Conservation (phyloP, 2,888 invertebrate species). For the Amiota mariae region DNA sequence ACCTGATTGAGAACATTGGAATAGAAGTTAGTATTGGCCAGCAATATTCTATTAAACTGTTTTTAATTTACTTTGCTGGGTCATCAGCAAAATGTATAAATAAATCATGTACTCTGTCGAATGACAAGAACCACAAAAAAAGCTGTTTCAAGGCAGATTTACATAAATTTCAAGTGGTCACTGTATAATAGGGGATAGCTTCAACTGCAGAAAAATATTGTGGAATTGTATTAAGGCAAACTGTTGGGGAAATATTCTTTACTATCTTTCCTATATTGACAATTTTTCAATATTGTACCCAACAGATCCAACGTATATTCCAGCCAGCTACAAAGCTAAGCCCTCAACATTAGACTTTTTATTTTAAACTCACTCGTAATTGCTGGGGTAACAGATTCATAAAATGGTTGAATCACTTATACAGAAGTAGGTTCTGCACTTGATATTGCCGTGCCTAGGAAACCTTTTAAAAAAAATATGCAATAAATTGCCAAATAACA, state of each 20-base stretch:
- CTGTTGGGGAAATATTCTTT: not conserved
- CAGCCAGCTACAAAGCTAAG: not conserved
- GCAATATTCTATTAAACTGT: not conserved
- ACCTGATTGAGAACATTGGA: not conserved
- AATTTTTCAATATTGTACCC: constrained; percentile 2
- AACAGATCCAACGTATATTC: not conserved
- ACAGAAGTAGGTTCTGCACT: not conserved
- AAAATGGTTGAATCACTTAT: not conserved
- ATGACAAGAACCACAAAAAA: not conserved
- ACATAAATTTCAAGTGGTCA: not conserved
- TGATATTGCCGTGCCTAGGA: not conserved
- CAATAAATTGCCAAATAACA: not conserved
- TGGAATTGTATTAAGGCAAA: constrained; percentile 1
- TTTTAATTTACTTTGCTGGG: not conserved
- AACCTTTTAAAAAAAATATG: not conserved
- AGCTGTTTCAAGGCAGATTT: not conserved
- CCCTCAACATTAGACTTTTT: not conserved
- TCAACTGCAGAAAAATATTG: constrained; percentile 1
- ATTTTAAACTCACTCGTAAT: constrained; percentile 6
- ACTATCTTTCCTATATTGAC: not conserved
- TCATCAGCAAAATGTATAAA: not conserved
- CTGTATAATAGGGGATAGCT: not conserved
- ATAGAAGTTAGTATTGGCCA: no score
- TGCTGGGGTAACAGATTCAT: not conserved
- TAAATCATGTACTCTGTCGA: not conserved